Base-by-base conservation (phyloP, 2,888 invertebrate species). In the Agrochola lychnidis region DNA sequence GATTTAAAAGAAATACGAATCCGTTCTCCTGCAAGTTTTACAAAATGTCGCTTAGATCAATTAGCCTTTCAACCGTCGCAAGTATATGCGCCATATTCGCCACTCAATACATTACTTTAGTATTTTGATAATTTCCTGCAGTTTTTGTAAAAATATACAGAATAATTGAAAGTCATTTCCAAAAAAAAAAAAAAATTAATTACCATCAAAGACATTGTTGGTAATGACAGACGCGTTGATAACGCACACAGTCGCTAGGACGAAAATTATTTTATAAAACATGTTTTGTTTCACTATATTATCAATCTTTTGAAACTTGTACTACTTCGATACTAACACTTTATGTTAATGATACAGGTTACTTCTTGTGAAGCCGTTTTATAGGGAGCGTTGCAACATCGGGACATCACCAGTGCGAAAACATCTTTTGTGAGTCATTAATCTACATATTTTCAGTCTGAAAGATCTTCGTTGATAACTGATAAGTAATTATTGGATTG, bases 151-250 rank as follows among this genome's bases (percentile, higher is more conserved):
- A 42, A 45, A 30, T n/a, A 6, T 0, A 22, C 22, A 2, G 6
- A 22, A 16, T 3, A 10, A 25, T 6, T 42, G 16, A 30, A 6
- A 1, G 2, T 14, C 5, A 70, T 9, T 12, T 9, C 12, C n/a
- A n/a, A n/a, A n/a, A n/a, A 7, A 19, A 25, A 22, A n/a, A n/a
- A n/a, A 14, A 0, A 45, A 66, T n/a, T 40, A 79, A 5, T 70
- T 86, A 86, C 89, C 89, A 70, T 83, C 72, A 53, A 69, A 76
- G 0, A 79, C 70, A 25, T 79, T 79, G 12, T 75, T n/a, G 10
- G 68, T 74, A 7, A 87, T 63, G 53, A 86, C 80, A 19, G 89
- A 84, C 0, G 85, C 84, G 25, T 85, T 83, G 19, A 80, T 66
- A 16, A 79, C 77, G 45, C 36, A 82, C 1, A 84, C n/a, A 1